These are phyloP conservation scores for Bujurquina vittata DNA, from an alignment of 2,113 vertebrate genomes.

Conservation along the genomic window DNA sequence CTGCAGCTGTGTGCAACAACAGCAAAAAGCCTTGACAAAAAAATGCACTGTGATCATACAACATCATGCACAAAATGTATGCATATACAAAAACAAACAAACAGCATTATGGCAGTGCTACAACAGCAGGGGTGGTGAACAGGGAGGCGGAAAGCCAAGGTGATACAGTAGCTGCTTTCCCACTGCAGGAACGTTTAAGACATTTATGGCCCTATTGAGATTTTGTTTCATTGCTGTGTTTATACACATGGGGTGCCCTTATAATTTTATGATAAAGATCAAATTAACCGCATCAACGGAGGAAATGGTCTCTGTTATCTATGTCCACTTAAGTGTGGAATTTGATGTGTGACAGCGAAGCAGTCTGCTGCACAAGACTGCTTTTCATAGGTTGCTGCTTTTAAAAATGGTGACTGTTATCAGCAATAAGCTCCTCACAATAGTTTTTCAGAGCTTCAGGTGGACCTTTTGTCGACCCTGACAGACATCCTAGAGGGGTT, in stretches of 20 bases:
- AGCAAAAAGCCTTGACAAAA: background rate
- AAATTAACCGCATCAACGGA: background rate
- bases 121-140: background rate
- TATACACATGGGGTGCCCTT: background rate
- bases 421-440: too few relatives aligned
- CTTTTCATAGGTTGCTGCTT: too few relatives aligned
- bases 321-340: background rate
- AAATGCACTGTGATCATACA: background rate
- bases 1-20: background rate
- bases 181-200: background rate
- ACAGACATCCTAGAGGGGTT: too few relatives aligned
- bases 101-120: background rate
- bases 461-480: too few relatives aligned
- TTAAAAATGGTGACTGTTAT: too few relatives aligned
- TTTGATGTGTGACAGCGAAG: background rate
- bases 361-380: background rate
- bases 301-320: background rate
- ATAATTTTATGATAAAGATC: background rate
- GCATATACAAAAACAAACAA: background rate
- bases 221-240: background rate
- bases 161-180: background rate
- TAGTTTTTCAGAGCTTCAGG: too few relatives aligned
- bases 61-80: conserved; percentile 50
- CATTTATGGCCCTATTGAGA: background rate
- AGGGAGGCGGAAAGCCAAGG: background rate